phyloP scores from a whole-genome alignment of 2,797 vertebrate species.

The Aphelocoma californica region DNA sequence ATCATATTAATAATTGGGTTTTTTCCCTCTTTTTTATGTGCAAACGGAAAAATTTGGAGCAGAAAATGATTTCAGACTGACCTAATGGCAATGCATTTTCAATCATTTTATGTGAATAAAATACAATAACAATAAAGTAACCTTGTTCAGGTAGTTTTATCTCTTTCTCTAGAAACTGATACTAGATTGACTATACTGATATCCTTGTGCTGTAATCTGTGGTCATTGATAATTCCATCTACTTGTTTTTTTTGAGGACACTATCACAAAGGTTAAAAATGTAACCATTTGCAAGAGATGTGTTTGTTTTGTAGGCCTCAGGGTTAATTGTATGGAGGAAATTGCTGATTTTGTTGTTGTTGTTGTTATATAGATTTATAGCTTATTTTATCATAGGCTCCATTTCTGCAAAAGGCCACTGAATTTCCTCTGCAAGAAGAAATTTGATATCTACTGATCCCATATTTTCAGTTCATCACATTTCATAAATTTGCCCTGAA shows the following conservation, averaged over 20 bases:
- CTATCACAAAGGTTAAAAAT: not conserved
- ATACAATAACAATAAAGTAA: not conserved
- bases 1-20: not conserved
- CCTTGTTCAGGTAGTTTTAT: not conserved
- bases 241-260: not conserved
- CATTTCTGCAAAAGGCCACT: not conserved
- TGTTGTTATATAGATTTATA: not conserved
- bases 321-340: not conserved
- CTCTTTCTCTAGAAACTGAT: not conserved
- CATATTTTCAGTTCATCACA: not conserved
- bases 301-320: not conserved
- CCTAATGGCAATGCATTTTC: not conserved
- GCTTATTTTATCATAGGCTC: not conserved
- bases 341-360: not conserved
- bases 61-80: not conserved
- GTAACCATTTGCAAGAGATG: not conserved
- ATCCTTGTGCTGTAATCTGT: not conserved
- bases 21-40: fast-evolving
- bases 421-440: not conserved
- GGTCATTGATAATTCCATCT: not conserved
- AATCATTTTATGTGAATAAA: not conserved
- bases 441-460: not conserved
- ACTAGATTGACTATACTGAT: not conserved
- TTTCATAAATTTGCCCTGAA: not conserved
- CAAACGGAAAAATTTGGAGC: not conserved